A percentile compares a stretch with the other conserved stretches of the same genome.
These are phyloP conservation scores for Riparia riparia DNA, from an alignment of 2,113 vertebrate species.

Conservation along the genomic window DNA sequence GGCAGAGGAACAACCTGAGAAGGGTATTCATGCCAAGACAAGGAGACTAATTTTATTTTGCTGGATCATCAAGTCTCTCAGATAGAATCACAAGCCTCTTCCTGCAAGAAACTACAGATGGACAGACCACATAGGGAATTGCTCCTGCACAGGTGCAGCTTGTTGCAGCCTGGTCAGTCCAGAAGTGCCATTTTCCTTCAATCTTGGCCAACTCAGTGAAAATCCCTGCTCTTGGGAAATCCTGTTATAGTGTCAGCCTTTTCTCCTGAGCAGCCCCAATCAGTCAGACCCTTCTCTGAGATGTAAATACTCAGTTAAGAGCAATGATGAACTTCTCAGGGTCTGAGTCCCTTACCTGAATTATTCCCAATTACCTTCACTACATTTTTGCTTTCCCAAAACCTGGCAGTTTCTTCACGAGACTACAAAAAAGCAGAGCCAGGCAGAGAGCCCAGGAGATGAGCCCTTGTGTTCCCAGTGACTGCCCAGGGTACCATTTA, in stretches of 20 bases:
- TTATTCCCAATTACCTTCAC: background rate
- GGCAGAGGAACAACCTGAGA: background rate
- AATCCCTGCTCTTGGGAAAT: background rate
- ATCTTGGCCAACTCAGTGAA: background rate
- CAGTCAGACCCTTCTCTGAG: background rate
- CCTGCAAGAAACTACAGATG: background rate
- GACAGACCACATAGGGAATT: background rate
- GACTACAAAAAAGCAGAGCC: background rate
- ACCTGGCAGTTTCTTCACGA: background rate
- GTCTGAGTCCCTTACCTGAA: background rate
- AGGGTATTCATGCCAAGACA: background rate
- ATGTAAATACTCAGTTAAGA: background rate
- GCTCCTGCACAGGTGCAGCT: background rate
- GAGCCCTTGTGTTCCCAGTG: background rate
- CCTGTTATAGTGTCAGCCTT: background rate
- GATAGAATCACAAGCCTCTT: background rate
- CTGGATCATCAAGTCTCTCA: background rate
- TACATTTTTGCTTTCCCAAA: background rate
- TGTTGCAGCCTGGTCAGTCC: background rate
- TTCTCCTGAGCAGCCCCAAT: background rate
- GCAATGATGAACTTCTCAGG: background rate
- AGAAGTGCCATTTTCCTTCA: background rate
- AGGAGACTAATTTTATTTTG: slow-evolving; percentile 20
- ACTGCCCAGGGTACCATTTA: background rate
- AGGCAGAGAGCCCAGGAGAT: background rate